Conservation (phyloP, 2,797 vertebrate species). For the Lithobates sylvaticus region DNA sequence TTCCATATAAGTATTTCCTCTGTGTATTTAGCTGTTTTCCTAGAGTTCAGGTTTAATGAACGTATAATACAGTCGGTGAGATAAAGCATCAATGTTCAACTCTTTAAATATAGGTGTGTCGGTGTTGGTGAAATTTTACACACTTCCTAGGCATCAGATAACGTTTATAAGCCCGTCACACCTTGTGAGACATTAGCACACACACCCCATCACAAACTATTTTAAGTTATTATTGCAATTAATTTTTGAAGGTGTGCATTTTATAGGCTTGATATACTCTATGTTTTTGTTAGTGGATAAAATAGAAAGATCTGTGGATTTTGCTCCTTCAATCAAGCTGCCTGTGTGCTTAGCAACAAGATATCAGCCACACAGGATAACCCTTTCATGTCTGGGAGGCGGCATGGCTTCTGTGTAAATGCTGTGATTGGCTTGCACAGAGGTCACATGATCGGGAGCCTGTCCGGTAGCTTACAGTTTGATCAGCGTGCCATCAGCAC, state of each 20-base stretch:
- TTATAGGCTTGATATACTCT: too few species aligned
- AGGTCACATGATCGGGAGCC: too few species aligned
- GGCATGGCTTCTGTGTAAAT: too few species aligned
- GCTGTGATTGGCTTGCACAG: too few species aligned
- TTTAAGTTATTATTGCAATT: background rate
- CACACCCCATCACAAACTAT: conserved; percentile 14
- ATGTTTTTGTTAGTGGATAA: too few species aligned
- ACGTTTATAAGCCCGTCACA: conserved; percentile 28
- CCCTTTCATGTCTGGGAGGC: too few species aligned
- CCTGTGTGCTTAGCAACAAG: background rate
- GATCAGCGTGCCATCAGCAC: too few species aligned
- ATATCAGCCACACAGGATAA: background rate
- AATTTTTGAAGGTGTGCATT: too few species aligned
- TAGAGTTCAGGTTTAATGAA: too few species aligned
- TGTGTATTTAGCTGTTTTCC: too few species aligned
- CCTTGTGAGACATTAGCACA: conserved; percentile 18
- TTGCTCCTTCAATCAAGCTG: background rate
- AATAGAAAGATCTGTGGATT: background rate
- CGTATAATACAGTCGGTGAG: background rate
- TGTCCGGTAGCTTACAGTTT: too few species aligned
- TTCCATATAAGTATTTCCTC: too few species aligned
- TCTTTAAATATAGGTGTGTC: conserved; percentile 19
- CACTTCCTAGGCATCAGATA: conserved; percentile 13
- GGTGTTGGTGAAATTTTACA: conserved; percentile 11
- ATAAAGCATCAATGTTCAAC: conserved; percentile 10